A percentile compares a stretch with the other conserved stretches of the same genome.
phyloP scores from a whole-genome alignment of 2,797 vertebrate species.

The Arrhamphus sclerolepis region DNA sequence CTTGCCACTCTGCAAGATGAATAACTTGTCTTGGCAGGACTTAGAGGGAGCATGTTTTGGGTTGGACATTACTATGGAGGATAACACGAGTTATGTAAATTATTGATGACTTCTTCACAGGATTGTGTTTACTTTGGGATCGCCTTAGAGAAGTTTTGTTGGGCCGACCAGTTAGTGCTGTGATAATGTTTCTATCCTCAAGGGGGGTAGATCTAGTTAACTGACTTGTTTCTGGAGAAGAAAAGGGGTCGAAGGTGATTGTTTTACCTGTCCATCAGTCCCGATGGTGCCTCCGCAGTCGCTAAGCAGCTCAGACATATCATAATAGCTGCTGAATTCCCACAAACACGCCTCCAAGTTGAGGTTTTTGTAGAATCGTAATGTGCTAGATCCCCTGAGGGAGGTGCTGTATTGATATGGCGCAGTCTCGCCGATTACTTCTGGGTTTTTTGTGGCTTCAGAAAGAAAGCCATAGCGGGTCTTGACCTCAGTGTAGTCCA shows the following conservation, averaged over 20 bases:
- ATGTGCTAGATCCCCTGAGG: conserved; percentile 83
- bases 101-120: conserved; percentile 14
- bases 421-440: conserved; percentile 87
- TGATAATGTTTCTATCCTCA: conserved; percentile 37
- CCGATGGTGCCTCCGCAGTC: conserved; percentile 93
- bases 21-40: conserved; percentile 23
- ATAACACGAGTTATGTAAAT: conserved; percentile 41
- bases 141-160: no score
- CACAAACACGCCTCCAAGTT: conserved; percentile 94
- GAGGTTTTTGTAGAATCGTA: conserved; percentile 93
- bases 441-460: conserved; percentile 83
- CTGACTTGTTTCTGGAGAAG: conserved; percentile 30
- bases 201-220: conserved; percentile 17
- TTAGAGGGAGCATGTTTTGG: conserved; percentile 16
- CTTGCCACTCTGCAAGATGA: conserved; percentile 51
- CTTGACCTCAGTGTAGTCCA: conserved; percentile 89
- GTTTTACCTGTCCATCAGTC: conserved; percentile 94
- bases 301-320: conserved; percentile 94
- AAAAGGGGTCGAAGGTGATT: conserved; percentile 74
- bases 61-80: conserved; percentile 54
- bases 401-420: conserved; percentile 89
- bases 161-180: conserved; percentile 15
- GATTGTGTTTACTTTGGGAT: background rate
- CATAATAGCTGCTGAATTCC: conserved; percentile 94
- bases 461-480: conserved; percentile 93